A percentile compares a stretch with the other conserved stretches of the same genome.
These are phyloP conservation scores for Apostichopus parvimensis DNA, from an alignment of 35 echinoderm and acorn worm genomes.

Conservation along the genomic window DNA sequence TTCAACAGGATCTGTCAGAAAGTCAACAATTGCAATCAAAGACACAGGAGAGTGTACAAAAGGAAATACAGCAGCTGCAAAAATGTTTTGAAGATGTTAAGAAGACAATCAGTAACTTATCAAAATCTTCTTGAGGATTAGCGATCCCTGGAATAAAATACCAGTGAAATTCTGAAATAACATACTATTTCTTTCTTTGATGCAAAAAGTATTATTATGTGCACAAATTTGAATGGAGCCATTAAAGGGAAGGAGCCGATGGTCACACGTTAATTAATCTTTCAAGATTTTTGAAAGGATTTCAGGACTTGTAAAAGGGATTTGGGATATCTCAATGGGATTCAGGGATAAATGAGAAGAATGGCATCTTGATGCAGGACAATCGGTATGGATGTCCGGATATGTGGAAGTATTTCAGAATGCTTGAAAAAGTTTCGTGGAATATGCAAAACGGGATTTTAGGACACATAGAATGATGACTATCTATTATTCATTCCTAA, in stretches of 20 bases:
- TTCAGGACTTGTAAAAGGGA: not conserved
- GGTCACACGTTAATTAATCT: not conserved
- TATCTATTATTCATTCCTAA: too few relatives aligned
- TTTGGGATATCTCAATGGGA: too few relatives aligned
- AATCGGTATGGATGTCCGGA: too few relatives aligned
- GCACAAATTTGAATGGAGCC: not conserved
- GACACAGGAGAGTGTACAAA: constrained; percentile 13
- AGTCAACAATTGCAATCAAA: constrained; percentile 30
- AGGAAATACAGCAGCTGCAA: constrained; percentile 47
- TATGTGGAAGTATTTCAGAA: too few relatives aligned
- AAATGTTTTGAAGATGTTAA: constrained; percentile 38
- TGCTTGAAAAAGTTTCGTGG: too few relatives aligned
- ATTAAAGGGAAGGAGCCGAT: not conserved
- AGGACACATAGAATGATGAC: too few relatives aligned
- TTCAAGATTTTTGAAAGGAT: not conserved
- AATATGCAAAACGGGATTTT: too few relatives aligned
- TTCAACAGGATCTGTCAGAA: constrained; percentile 26
- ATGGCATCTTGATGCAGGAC: too few relatives aligned
- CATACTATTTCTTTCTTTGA: not conserved
- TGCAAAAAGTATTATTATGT: not conserved
- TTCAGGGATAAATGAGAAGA: too few relatives aligned
- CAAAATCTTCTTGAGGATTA: not conserved
- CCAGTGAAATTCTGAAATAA: constrained; percentile 1
- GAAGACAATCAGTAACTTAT: constrained; percentile 26
- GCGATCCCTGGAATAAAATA: not conserved